phyloP scores from a whole-genome alignment of 1,140 invertebrate genomes.

The Drosophila sp. region DNA sequence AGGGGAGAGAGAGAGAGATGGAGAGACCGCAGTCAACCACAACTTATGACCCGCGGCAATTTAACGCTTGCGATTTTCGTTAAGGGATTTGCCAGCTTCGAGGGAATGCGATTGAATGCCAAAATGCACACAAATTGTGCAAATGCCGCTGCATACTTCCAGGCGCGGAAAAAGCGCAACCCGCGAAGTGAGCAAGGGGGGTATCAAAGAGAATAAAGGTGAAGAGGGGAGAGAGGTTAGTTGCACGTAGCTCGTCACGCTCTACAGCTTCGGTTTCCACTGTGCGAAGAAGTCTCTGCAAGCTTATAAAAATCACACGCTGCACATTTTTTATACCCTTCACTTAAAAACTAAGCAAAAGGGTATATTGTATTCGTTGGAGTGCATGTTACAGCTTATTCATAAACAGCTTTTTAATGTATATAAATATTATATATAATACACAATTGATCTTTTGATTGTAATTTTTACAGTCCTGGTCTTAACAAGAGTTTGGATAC shows the following conservation, averaged over 20 bases:
- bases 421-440: too few relatives aligned
- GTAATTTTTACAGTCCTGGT: too few relatives aligned
- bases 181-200: neutral
- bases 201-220: too few relatives aligned
- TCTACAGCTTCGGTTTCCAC: conserved; percentile 55
- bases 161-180: conserved; percentile 54
- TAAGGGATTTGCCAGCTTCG: conserved; percentile 58
- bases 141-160: conserved; percentile 58
- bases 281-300: conserved; percentile 22
- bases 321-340: conserved; percentile 49
- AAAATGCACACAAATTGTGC: conserved; percentile 77
- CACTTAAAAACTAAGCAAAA: too few relatives aligned
- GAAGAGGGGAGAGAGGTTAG: conserved; percentile 11
- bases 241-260: conserved; percentile 46
- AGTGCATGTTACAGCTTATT: too few relatives aligned
- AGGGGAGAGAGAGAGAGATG: neutral
- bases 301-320: conserved; percentile 80
- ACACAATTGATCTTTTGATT: too few relatives aligned
- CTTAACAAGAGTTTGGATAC: too few relatives aligned
- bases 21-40: conserved; percentile 35
- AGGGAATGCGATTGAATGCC: conserved; percentile 73
- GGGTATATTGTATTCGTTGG: too few relatives aligned
- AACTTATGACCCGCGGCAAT: conserved; percentile 69
- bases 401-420: too few relatives aligned
- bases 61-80: conserved; percentile 77